Evolutionary conservation across 2,113 vertebrate species (phyloP).

Genomic region (Tichodroma muraria): DNA sequence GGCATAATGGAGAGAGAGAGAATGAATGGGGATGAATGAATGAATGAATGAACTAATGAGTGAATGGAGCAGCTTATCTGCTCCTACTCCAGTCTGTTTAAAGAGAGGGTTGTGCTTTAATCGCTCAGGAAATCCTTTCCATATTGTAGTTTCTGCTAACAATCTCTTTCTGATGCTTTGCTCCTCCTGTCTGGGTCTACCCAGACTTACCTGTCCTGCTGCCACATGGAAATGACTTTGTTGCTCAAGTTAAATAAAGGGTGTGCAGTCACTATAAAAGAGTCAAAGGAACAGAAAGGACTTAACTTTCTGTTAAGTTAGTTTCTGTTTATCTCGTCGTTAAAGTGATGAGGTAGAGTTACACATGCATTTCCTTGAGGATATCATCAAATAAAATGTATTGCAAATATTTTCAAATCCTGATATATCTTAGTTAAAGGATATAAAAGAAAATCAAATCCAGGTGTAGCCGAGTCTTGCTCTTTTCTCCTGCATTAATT

Average conservation of each 20-base stretch:
- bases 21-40: constrained; percentile 60
- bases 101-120: constrained; percentile 10
- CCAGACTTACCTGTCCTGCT: neutral
- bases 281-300: neutral
- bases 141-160: neutral
- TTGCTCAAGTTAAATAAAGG: neutral
- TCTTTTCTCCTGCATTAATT: neutral
- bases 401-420: neutral
- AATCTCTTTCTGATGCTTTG: neutral
- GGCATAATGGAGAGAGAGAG: neutral
- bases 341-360: neutral
- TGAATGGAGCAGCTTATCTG: constrained; percentile 63
- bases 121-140: constrained; percentile 33
- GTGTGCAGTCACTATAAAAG: neutral
- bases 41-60: constrained; percentile 25
- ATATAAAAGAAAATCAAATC: neutral
- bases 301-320: no score
- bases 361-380: neutral
- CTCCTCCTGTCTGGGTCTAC: neutral
- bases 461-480: neutral
- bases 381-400: neutral
- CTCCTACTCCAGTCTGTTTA: constrained; percentile 37
- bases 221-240: neutral
- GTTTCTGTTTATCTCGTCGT: no score
- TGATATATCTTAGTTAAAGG: neutral